Percentiles rank a stretch among this genome's conserved stretches.
Evolutionary conservation across 1,140 invertebrate species (phyloP).

Genomic region (Caenorhabditis elegans): WBcel235 BX284605.5:11933001-11933500

Average conservation of each 20-base stretch:
- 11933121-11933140: not conserved
- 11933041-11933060: not conserved
- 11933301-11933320: too few species aligned
- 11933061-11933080: not conserved
- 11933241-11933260: not conserved
- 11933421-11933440: too few species aligned
- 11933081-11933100: not conserved
- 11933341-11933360: too few species aligned
- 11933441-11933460: too few species aligned
- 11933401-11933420: too few species aligned
- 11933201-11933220: not conserved
- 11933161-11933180: conserved; percentile 8
- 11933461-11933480: too few species aligned
- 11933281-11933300: not conserved
- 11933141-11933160: conserved; percentile 7
- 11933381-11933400: too few species aligned
- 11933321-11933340: too few species aligned
- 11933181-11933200: not conserved
- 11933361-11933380: not conserved
- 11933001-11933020: not conserved
- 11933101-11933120: not conserved
- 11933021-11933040: not conserved
- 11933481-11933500: too few species aligned
- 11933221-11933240: not conserved
- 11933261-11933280: not conserved